These are phyloP conservation scores for Drosophila dives DNA, from an alignment of 2,888 invertebrate species.

Conservation along the genomic window DNA sequence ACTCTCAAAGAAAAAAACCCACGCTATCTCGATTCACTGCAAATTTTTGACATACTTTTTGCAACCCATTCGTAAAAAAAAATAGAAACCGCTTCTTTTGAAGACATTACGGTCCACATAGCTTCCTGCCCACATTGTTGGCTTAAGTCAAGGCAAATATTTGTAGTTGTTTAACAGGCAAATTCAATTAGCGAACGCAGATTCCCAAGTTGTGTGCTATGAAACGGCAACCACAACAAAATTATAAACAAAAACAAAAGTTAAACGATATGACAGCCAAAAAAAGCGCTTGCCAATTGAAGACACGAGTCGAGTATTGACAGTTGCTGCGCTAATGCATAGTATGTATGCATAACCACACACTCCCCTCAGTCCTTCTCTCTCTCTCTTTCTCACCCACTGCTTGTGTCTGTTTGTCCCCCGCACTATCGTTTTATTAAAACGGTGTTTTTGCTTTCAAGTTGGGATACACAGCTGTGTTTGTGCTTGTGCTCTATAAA, in stretches of 20 bases:
- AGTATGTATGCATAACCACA: slow-evolving; percentile 3
- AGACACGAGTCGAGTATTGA: slow-evolving; percentile 42
- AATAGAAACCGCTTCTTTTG: slow-evolving; percentile 17
- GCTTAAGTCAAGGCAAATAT: slow-evolving; percentile 54
- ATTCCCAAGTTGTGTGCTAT: slow-evolving; percentile 7
- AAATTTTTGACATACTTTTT: slow-evolving; percentile 50
- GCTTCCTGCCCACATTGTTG: slow-evolving; percentile 50
- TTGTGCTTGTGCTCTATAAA: slow-evolving; percentile 76
- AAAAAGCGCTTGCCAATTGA: slow-evolving; percentile 54
- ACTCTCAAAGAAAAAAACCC: slow-evolving; percentile 22
- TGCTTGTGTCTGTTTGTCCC: slow-evolving; percentile 13
- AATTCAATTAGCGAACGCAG: slow-evolving; percentile 70
- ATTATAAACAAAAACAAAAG: slow-evolving; percentile 21
- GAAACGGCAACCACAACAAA: slow-evolving; percentile 22
- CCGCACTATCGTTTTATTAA: slow-evolving; percentile 51
- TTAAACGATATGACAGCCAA: slow-evolving; percentile 55
- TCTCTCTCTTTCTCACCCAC: neutral
- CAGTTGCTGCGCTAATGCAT: slow-evolving; percentile 49
- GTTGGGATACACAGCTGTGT: slow-evolving; percentile 67
- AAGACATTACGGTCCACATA: slow-evolving; percentile 41
- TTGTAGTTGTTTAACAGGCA: slow-evolving; percentile 51
- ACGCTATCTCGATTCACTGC: slow-evolving; percentile 23
- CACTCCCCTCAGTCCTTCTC: neutral
- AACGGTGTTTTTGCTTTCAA: slow-evolving; percentile 62
- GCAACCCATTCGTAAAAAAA: slow-evolving; percentile 19